Conservation (phyloP, 2,888 invertebrate genomes). For the Xestia ashworthii region DNA sequence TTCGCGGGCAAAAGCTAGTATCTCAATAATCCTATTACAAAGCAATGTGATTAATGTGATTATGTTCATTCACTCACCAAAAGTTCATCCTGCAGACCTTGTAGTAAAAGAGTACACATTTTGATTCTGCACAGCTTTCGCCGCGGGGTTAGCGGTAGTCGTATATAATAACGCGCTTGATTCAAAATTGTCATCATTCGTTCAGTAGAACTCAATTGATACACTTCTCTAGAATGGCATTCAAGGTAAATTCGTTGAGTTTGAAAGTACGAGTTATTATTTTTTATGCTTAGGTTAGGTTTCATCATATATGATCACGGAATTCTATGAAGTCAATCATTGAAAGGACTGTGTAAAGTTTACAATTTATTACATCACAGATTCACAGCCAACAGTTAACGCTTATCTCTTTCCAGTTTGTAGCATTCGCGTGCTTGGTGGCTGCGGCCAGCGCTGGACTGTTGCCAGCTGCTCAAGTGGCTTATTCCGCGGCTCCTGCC, state of each 20-base stretch:
- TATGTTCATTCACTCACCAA: background rate
- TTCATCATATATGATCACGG: background rate
- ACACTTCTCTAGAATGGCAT: conserved; percentile 68
- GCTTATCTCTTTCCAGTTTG: conserved; percentile 63
- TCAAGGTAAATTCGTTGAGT: conserved; percentile 66
- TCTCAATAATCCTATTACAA: background rate
- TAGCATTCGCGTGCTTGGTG: conserved; percentile 71
- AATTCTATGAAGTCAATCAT: no score
- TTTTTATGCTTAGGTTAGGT: background rate
- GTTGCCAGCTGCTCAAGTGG: conserved; percentile 48
- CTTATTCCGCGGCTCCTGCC: conserved; percentile 41
- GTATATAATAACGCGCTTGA: conserved; percentile 24
- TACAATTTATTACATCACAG: background rate
- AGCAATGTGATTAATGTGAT: background rate
- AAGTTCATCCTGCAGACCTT: conserved; percentile 2
- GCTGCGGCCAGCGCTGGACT: conserved; percentile 72
- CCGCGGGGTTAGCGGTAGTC: background rate
- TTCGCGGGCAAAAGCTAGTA: background rate
- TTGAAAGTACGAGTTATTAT: background rate
- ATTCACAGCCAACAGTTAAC: background rate
- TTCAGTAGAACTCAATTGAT: conserved; percentile 58
- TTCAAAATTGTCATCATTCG: conserved; percentile 59
- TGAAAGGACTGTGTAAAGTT: background rate
- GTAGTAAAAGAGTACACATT: conserved; percentile 16
- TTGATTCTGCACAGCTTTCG: conserved; percentile 20